A percentile compares a stretch with the other conserved stretches of the same genome.
Conservation (phyloP, 2,113 vertebrate genomes). For the Lynx canadensis region DNA sequence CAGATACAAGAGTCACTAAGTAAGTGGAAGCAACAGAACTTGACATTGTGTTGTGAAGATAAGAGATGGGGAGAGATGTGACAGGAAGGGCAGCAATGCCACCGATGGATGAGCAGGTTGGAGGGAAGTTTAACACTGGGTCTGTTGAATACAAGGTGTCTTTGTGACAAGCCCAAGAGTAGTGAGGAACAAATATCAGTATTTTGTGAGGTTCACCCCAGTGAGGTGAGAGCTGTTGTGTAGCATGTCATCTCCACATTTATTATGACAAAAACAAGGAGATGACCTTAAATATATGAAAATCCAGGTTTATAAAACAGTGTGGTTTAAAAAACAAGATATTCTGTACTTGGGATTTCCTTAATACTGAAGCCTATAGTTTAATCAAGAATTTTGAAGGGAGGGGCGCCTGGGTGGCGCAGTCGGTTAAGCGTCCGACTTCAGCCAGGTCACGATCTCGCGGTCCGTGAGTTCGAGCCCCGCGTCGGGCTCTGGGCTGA, state of each 20-base stretch:
- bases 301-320: neutral
- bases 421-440: too few species aligned
- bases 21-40: neutral
- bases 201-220: neutral
- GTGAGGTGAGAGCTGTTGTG: neutral
- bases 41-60: neutral
- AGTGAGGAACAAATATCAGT: neutral
- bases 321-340: neutral
- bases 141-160: neutral
- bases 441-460: too few species aligned
- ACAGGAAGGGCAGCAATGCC: neutral
- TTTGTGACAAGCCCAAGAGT: neutral
- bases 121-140: neutral
- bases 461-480: too few species aligned
- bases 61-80: neutral
- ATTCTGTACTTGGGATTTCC: neutral
- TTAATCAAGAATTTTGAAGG: constrained; percentile 29
- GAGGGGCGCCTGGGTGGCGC: too few species aligned
- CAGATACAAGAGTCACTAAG: neutral
- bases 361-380: neutral
- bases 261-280: neutral
- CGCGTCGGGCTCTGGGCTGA: too few species aligned
- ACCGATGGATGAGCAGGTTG: neutral
- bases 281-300: neutral
- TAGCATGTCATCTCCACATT: neutral